Evolutionary conservation across 2,797 vertebrate genomes (phyloP), one percentile per base, ranked within the genome.

Genomic region (Eulemur albifrons): DNA sequence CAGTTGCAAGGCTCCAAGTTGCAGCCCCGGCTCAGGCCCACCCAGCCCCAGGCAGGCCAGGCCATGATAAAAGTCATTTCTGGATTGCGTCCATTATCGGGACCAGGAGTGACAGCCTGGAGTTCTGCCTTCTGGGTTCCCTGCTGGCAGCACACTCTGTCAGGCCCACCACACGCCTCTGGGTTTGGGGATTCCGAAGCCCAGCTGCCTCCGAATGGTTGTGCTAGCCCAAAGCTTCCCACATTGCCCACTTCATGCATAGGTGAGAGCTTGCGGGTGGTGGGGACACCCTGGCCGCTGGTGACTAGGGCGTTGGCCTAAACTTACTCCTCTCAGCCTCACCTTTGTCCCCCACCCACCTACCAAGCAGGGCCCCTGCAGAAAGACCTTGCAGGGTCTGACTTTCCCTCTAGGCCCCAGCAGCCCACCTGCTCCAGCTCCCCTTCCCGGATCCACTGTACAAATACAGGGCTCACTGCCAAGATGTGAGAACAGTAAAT

Each of bases 401-500:
- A 35, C 81, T 63, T 20, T 70, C 40, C 73, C 35, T 61, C 59
- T 4, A 27, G 40, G 15, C 6, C 25, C 50, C 52, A 32, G 76
- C 43, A 27, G 7, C 20, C 32, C 30, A 65, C 43, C 73, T 30
- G 32, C 14, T 35, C 90, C 17, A 35, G 48, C 57, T 80, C 65
- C 52, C 70, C 85, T 73, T 45, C 81, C 21, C 0, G 0, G n/a
- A 57, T 48, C 67, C 4, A 3, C 61, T 96, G 38, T 84, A 32
- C 61, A 96, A 92, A 97, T 0, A 95, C 35, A 54, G 90, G 88
- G 67, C 91, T 77, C 72, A 3, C 83, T 35, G 83, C 85, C 65
- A 83, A 92, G 89, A 12, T 0, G 2, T n/a, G 32, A 43, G 87
- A 97, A 97, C 61, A 94, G 93, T 86, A 95, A 97, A 97, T 97